A percentile compares a stretch with the other conserved stretches of the same genome.
These are phyloP conservation scores for Amphipyra berbera DNA, from an alignment of 2,888 invertebrate species.

Conservation along the genomic window DNA sequence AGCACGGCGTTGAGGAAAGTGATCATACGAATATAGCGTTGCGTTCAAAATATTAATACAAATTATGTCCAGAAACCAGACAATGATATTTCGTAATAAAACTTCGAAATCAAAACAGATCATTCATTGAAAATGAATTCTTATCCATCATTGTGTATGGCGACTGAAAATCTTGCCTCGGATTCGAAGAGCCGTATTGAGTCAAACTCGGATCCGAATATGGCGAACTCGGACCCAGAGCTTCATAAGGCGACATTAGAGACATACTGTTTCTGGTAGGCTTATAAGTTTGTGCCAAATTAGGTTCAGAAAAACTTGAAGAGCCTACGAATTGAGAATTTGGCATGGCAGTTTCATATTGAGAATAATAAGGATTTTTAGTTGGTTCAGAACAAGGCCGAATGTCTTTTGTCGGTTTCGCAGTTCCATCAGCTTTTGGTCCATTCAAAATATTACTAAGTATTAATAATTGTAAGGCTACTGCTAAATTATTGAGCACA, in stretches of 20 bases:
- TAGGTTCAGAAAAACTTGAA: slow-evolving; percentile 29
- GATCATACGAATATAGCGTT: no score
- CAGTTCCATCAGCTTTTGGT: slow-evolving; percentile 44
- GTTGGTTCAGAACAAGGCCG: slow-evolving; percentile 1
- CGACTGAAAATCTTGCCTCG: slow-evolving; percentile 70
- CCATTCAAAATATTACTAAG: slow-evolving; percentile 77
- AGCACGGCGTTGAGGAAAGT: no score
- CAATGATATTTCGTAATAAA: no score
- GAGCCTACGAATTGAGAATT: slow-evolving; percentile 57
- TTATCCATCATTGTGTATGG: slow-evolving; percentile 50
- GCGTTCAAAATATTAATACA: no score
- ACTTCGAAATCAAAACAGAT: slow-evolving; percentile 17
- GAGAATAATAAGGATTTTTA: slow-evolving; percentile 10
- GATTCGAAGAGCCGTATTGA: slow-evolving; percentile 46
- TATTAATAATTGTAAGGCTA: slow-evolving; percentile 79
- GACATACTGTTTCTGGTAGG: slow-evolving; percentile 61
- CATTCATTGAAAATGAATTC: slow-evolving; percentile 50
- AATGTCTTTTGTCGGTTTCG: slow-evolving; percentile 12
- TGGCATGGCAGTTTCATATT: slow-evolving; percentile 37
- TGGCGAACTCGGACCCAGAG: slow-evolving; percentile 58
- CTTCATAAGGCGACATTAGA: slow-evolving; percentile 75
- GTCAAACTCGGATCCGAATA: slow-evolving; percentile 58
- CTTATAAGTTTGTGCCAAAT: slow-evolving; percentile 22
- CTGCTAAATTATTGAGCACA: slow-evolving; percentile 80
- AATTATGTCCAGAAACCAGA: no score